These are phyloP conservation scores for Drosophila anomalipes DNA, from an alignment of 2,888 invertebrate genomes.

Conservation along the genomic window DNA sequence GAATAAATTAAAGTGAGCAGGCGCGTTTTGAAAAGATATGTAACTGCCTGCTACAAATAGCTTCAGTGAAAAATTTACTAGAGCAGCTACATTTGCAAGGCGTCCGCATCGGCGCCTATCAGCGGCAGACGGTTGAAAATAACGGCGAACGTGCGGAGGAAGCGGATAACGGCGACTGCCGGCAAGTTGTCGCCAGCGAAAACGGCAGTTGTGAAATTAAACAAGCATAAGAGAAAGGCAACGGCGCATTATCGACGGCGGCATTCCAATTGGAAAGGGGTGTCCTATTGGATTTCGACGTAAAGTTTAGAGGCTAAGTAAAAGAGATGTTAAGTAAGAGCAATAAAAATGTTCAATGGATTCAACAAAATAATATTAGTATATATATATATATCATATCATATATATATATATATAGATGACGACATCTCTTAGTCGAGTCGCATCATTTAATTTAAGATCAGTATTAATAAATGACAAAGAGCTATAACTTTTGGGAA, in stretches of 20 bases:
- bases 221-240: not conserved
- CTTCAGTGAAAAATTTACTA: not conserved
- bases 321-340: too few species aligned
- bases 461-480: not conserved
- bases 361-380: too few species aligned
- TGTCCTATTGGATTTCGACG: not conserved
- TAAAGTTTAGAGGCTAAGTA: not conserved
- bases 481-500: not conserved
- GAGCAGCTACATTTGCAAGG: not conserved
- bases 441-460: not conserved
- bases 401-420: too few species aligned
- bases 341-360: too few species aligned
- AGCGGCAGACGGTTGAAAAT: not conserved
- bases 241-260: not conserved
- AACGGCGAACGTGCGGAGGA: not conserved
- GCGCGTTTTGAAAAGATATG: rapidly evolving
- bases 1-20: not conserved
- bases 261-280: not conserved
- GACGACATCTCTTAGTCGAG: not conserved
- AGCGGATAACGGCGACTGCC: not conserved
- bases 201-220: not conserved
- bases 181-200: not conserved
- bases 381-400: too few species aligned
- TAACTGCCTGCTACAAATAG: not conserved
- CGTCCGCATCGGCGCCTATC: not conserved